Conservation (phyloP, 2,797 vertebrate species). For the Emys orbicularis region DNA sequence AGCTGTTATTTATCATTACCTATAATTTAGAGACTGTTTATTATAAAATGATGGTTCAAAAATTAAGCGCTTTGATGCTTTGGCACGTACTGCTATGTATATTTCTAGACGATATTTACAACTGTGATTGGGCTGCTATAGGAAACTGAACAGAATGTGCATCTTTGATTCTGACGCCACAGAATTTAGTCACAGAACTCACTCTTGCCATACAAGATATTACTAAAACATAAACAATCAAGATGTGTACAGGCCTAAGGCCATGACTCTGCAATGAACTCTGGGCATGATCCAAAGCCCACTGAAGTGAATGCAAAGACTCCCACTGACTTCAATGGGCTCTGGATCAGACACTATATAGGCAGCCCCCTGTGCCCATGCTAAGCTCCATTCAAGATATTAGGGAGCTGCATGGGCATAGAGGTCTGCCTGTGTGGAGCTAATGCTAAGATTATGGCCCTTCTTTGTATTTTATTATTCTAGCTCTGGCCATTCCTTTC, state of each 20-base stretch:
- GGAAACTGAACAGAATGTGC: not conserved
- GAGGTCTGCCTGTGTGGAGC: not conserved
- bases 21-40: constrained; percentile 25
- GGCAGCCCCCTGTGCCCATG: not conserved
- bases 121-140: not conserved
- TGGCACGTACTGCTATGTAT: not conserved
- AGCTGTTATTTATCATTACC: constrained; percentile 21
- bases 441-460: not conserved
- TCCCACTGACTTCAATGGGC: not conserved
- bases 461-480: not conserved
- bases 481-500: not conserved
- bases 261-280: not conserved
- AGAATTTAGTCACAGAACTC: not conserved
- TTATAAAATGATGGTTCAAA: not conserved
- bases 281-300: not conserved
- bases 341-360: not conserved
- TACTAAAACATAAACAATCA: not conserved
- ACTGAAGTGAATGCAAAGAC: fast-evolving
- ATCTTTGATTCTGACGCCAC: not conserved
- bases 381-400: fast-evolving
- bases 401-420: not conserved
- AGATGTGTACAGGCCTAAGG: not conserved
- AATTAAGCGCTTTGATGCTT: not conserved
- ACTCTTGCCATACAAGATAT: not conserved
- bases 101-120: not conserved